Conservation (phyloP, 92 coral and sea anemone genomes). For the Epizoanthus illoricatus region DNA sequence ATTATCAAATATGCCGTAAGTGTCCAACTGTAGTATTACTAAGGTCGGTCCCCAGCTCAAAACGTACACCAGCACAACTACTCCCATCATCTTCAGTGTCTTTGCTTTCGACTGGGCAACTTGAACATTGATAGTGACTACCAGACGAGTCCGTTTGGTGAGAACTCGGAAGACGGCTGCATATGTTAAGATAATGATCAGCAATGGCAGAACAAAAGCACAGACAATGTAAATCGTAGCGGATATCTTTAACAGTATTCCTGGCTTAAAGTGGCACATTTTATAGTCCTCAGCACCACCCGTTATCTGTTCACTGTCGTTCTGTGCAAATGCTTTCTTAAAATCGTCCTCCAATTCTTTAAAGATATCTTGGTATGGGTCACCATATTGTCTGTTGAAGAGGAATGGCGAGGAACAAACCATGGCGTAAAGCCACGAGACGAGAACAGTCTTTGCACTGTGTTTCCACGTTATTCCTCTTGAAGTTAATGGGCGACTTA, state of each 20-base stretch:
- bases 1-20: not conserved
- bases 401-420: constrained; percentile 1
- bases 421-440: constrained; percentile 18
- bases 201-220: constrained; percentile 1
- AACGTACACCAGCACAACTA: not conserved
- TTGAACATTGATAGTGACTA: not conserved
- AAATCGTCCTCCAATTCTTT: not conserved
- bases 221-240: not conserved
- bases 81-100: constrained; percentile 18
- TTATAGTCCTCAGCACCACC: not conserved
- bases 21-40: not conserved
- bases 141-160: not conserved
- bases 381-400: not conserved
- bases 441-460: not conserved
- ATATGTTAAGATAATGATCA: not conserved
- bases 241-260: not conserved
- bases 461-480: constrained; percentile 16
- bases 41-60: constrained; percentile 19
- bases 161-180: not conserved
- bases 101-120: constrained; percentile 5
- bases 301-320: not conserved
- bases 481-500: not conserved
- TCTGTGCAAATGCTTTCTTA: not conserved
- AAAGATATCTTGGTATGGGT: not conserved
- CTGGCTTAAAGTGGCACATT: not conserved